Percentiles rank a stretch among this genome's conserved stretches.
Evolutionary conservation across 2,797 vertebrate species (phyloP).

Genomic region (Novumbra hubbsi): DNA sequence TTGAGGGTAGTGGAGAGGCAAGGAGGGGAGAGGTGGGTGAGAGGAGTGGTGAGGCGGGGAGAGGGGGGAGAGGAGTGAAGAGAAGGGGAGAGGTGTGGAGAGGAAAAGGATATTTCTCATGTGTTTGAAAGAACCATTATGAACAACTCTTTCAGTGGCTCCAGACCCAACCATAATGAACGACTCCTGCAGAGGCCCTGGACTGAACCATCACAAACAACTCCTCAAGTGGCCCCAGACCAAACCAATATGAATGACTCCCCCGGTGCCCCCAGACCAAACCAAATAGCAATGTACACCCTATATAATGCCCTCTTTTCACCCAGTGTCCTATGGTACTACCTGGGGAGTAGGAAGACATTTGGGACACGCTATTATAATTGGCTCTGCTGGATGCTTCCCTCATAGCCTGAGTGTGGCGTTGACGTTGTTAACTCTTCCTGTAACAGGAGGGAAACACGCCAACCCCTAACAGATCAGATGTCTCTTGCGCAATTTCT

Average conservation of each 20-base stretch:
- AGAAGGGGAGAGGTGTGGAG: not conserved
- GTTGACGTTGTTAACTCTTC: conserved; percentile 6
- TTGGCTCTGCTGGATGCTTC: conserved; percentile 17
- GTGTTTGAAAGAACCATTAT: too few species aligned
- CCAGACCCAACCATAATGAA: too few species aligned
- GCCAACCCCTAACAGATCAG: conserved; percentile 1
- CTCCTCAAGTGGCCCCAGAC: conserved; percentile 9
- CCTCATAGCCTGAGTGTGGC: not conserved
- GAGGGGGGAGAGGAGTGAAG: too few species aligned
- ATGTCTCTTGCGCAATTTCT: conserved; percentile 11
- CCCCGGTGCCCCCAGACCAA: too few species aligned
- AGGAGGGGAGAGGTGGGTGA: conserved; percentile 13
- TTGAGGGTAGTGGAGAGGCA: conserved; percentile 17
- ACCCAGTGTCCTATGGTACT: not conserved
- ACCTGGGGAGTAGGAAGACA: not conserved
- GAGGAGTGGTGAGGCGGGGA: too few species aligned
- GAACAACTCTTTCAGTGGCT: too few species aligned
- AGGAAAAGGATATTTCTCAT: not conserved
- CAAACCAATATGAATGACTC: too few species aligned
- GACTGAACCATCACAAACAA: not conserved
- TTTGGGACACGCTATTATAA: not conserved
- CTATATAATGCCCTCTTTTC: not conserved
- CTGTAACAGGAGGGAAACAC: not conserved
- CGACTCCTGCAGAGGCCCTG: conserved; percentile 7
- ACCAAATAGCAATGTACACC: not conserved